Base-by-base conservation (phyloP, 1,140 invertebrate genomes). In the Sitophilus oryzae region DNA sequence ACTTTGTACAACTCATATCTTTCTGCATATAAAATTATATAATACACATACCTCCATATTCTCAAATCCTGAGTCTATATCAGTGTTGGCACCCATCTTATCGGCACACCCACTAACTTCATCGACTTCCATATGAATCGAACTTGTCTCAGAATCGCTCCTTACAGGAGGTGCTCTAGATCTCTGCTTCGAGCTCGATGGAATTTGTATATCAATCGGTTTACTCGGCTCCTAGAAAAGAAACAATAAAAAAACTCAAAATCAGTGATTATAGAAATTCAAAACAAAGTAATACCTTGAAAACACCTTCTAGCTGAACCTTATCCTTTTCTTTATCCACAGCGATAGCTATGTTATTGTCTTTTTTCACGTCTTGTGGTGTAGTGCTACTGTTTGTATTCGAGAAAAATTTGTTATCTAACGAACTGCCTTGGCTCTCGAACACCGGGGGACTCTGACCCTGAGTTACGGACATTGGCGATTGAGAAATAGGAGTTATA, bases 51-150 rank as follows among this genome's bases (percentile, higher is more conserved):
- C 83, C 71, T 86, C 84, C 83, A 86, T 88, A 65, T 81, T 85
- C 69, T 85, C 85, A 66, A 86, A 83, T 9, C 83, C 83, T 36
- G 83, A 86, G 72, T 86, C 84, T 34, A 85, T 82, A 71, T 86
- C 83, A 25, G 81, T 75, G 48, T 73, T 74, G 44, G 64, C 76
- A 56, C 73, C 75, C 48, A 68, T 69, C 54, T 80, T 74, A 60
- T 77, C 76, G 22, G 73, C 62, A 52, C 61, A 61, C 6, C 64
- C 63, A 54, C 71, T 73, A 23, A 59, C 73, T 48, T 81, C 78
- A 61, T 81, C 79, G 10, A 81, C 76, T 67, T 80, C 81, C 81
- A 80, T 81, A 52, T 71, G 71, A 35, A 66, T 71, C 2, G 71
- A 73, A 58, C 68, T 72, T 0, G 67, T 69, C 52, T 70, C 70